Evolutionary conservation across 2,797 vertebrate species (phyloP).

Genomic region (Sebastes matsubarae): DNA sequence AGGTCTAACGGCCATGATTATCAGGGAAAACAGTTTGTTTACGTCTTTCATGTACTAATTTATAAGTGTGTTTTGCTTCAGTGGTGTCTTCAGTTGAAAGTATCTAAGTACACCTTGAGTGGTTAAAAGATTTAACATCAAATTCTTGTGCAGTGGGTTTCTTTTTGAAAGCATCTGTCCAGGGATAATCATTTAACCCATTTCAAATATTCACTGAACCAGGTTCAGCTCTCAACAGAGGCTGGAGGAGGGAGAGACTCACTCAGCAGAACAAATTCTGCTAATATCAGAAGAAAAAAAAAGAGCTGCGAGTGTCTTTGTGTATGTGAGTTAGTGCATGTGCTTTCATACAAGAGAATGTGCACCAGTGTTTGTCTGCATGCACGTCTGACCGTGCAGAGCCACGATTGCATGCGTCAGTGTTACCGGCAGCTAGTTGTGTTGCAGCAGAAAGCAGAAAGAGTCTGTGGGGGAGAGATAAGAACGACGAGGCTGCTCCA

Average conservation of each 20-base stretch:
- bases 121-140: constrained; percentile 33
- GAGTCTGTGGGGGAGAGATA: constrained; percentile 81
- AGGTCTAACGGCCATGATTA: background rate
- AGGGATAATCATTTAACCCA: constrained; percentile 67
- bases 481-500: constrained; percentile 71
- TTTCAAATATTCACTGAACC: constrained; percentile 62
- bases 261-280: constrained; percentile 73
- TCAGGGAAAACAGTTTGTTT: background rate
- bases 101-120: background rate
- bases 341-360: constrained; percentile 30
- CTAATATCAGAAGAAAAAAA: constrained; percentile 57
- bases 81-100: constrained; percentile 2
- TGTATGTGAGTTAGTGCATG: constrained; percentile 9
- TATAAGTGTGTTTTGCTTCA: background rate
- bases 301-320: constrained; percentile 17
- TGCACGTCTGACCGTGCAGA: constrained; percentile 51
- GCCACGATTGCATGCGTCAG: constrained; percentile 55
- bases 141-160: constrained; percentile 29
- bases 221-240: constrained; percentile 56
- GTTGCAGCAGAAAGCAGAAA: constrained; percentile 70
- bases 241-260: constrained; percentile 36
- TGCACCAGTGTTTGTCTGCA: constrained; percentile 36
- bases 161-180: constrained; percentile 34
- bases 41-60: background rate
- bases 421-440: constrained; percentile 73